Evolutionary conservation across 2,113 vertebrate species (phyloP).

Genomic region (Odocoileus hemionus): DNA sequence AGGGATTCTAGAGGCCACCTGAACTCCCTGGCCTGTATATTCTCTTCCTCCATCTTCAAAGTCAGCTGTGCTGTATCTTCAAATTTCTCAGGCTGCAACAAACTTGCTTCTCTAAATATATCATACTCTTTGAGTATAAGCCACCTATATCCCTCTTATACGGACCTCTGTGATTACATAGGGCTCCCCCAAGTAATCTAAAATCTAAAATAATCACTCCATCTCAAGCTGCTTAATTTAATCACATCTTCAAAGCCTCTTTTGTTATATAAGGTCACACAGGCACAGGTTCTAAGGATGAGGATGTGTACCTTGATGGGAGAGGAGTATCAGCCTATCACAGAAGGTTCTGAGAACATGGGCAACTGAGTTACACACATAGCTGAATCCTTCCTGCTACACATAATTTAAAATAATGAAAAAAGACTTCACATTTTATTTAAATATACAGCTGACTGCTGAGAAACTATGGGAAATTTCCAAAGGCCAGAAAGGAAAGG

Average conservation of each 20-base stretch:
- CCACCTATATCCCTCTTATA: background rate
- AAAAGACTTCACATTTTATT: background rate
- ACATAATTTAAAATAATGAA: background rate
- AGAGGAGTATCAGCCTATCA: background rate
- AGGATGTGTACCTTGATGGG: background rate
- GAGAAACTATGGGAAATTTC: background rate
- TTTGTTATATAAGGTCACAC: background rate
- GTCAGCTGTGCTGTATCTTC: background rate
- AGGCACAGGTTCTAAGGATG: background rate
- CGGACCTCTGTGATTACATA: background rate
- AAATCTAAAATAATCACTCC: background rate
- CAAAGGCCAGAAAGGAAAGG: background rate
- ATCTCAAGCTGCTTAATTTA: background rate
- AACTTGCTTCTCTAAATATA: background rate
- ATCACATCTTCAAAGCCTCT: background rate
- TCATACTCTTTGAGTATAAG: background rate
- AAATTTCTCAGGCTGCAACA: background rate
- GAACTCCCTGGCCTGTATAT: background rate
- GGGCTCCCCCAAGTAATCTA: background rate
- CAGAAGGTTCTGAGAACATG: background rate
- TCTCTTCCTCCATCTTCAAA: background rate
- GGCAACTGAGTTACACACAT: background rate
- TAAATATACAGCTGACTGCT: background rate
- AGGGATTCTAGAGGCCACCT: slow-evolving; percentile 79
- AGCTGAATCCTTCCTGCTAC: background rate